Conservation (phyloP, 2,888 invertebrate genomes). For the Gastrophysa polygoni region DNA sequence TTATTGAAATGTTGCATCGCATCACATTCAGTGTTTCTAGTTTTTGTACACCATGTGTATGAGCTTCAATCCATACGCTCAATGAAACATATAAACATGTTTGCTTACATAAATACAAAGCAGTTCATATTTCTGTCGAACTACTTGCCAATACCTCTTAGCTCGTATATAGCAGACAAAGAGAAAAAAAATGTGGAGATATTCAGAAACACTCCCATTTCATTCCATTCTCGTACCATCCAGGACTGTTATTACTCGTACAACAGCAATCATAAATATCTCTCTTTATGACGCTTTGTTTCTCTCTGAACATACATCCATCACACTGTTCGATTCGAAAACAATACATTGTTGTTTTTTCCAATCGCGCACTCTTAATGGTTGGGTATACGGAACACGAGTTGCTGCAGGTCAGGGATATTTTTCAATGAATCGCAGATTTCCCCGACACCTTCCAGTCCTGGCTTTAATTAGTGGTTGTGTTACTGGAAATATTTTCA, state of each 20-base stretch:
- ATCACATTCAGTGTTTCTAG: too few relatives aligned
- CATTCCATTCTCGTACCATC: slow-evolving; percentile 15
- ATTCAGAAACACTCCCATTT: slow-evolving; percentile 1
- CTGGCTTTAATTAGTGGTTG: too few relatives aligned
- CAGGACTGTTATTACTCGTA: slow-evolving; percentile 14
- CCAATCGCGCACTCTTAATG: background rate
- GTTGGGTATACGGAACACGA: background rate
- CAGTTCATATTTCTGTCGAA: background rate
- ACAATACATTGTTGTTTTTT: slow-evolving; percentile 16
- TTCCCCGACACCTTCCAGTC: background rate
- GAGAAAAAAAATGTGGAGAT: background rate
- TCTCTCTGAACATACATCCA: slow-evolving; percentile 15
- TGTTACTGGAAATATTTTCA: too few relatives aligned
- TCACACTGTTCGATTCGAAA: slow-evolving; percentile 18
- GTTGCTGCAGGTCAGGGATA: background rate
- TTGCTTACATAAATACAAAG: background rate
- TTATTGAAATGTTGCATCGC: too few relatives aligned
- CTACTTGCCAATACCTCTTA: background rate
- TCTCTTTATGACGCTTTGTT: slow-evolving; percentile 29
- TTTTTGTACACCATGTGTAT: too few relatives aligned
- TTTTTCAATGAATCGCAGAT: background rate
- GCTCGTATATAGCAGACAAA: background rate
- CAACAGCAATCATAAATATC: slow-evolving; percentile 21
- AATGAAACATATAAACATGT: too few relatives aligned
- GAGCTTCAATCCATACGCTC: too few relatives aligned